Evolutionary conservation across 2,888 invertebrate genomes (phyloP), one percentile per base, ranked within the genome.

Genomic region (Nemotelus nigrinus): DNA sequence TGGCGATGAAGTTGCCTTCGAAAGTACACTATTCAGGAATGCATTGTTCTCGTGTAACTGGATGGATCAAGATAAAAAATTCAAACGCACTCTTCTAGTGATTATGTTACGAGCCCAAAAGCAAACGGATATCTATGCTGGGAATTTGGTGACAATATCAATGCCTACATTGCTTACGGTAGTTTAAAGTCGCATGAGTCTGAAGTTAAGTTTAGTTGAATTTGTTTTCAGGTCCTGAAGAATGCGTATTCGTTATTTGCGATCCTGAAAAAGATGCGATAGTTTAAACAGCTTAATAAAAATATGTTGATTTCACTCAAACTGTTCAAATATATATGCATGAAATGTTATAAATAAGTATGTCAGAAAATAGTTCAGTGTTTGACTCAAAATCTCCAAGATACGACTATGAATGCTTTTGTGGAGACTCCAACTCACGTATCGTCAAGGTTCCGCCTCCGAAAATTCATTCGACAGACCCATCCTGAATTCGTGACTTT

Each of bases 1-100:
- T 41, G 74, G 78, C 8, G 67, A 74, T 50, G 72, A 78, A 67
- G 8, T 78, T 5, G 43, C 57, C 6, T 39, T 39, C 39, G 67
- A 58, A 55, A 78, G 57, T 53, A 44, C 64, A 39, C 7, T 25
- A 10, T 64, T 78, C 44, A 74, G 48, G 10, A 74, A 71, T 10
- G 67, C 78, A 6, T 55, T 78, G 1, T 78, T 65, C n/a, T 74
- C 74, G 4, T 78, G 78, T 45, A 78, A 78, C 41, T 78, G 74
- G 78, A 74, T 63, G 7, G 78, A 78, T 4, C 74, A 57, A 39
- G 48, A 48, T 39, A 44, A 4, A 10, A 53, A 74, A n/a, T 78
- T 78, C 25, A 78, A 78, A 58, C 57, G 68, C 10, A 39, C 64
- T 2, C 57, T 78, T 25, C 65, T 78, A 10, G 47, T 71, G 55